Evolutionary conservation across 2,888 invertebrate species (phyloP).

Genomic region (Drosophila cognata): DNA sequence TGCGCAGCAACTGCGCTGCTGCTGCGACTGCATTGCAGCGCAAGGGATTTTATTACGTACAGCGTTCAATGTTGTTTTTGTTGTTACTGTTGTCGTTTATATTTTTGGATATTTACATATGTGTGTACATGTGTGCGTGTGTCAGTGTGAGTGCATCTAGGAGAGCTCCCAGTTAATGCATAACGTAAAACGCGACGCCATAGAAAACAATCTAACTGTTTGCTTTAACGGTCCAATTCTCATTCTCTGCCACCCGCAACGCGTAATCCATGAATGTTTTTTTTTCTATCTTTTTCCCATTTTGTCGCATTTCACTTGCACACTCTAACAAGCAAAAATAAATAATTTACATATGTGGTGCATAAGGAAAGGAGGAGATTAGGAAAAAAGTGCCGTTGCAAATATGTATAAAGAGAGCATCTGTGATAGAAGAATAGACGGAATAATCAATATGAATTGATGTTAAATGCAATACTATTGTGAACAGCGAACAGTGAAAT

Average conservation of each 20-base stretch:
- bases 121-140: conserved; percentile 32
- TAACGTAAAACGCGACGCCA: conserved; percentile 40
- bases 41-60: conserved; percentile 79
- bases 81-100: conserved; percentile 70
- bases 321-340: conserved; percentile 25
- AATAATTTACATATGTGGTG: conserved; percentile 13
- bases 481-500: conserved; percentile 24
- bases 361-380: conserved; percentile 23
- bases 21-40: conserved; percentile 67
- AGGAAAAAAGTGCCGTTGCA: conserved; percentile 19
- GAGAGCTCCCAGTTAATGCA: conserved; percentile 48
- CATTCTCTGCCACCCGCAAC: conserved; percentile 42
- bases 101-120: conserved; percentile 72
- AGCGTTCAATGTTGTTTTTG: conserved; percentile 38
- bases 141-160: conserved; percentile 46
- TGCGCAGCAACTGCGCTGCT: conserved; percentile 63
- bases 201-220: conserved; percentile 56
- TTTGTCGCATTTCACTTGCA: conserved; percentile 27
- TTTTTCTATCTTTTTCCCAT: not conserved
- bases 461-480: conserved; percentile 25
- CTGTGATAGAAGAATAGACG: conserved; percentile 22
- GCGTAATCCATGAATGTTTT: conserved; percentile 28
- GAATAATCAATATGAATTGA: conserved; percentile 24
- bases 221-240: conserved; percentile 39
- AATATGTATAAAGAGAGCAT: conserved; percentile 28